Evolutionary conservation across 1,140 invertebrate species (phyloP).

Genomic region (Euura saliciscinereae): DNA sequence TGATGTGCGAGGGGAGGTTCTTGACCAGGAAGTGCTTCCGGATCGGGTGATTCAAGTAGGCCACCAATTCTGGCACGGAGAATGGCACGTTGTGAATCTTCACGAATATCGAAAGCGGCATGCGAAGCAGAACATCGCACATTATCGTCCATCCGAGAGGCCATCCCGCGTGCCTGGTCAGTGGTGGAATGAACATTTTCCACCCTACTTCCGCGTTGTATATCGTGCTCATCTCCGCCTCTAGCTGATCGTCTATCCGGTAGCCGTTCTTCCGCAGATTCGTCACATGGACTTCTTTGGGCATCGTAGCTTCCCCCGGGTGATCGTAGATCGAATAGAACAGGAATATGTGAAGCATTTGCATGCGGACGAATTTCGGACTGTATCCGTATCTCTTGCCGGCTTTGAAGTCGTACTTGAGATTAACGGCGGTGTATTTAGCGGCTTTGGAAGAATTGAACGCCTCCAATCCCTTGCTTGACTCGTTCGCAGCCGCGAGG

Average conservation of each 20-base stretch:
- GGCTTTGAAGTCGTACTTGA: constrained; percentile 25
- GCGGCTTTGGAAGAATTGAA: neutral
- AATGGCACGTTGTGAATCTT: constrained; percentile 70
- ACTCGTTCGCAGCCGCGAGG: neutral
- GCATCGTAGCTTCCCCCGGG: constrained; percentile 54
- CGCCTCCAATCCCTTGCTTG: neutral
- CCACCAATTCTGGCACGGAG: constrained; percentile 64
- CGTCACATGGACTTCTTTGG: constrained; percentile 50
- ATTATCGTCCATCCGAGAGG: constrained; percentile 76
- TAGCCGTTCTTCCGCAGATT: constrained; percentile 52
- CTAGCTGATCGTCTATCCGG: constrained; percentile 49
- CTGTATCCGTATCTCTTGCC: constrained; percentile 60
- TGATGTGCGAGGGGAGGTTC: constrained; percentile 59
- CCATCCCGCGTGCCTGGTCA: constrained; percentile 68
- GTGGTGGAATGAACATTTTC: constrained; percentile 78
- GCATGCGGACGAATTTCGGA: constrained; percentile 75
- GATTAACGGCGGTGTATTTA: neutral
- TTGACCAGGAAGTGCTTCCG: constrained; percentile 70
- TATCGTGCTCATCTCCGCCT: constrained; percentile 55
- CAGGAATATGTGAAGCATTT: constrained; percentile 70
- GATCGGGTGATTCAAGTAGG: constrained; percentile 72
- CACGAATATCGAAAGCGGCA: constrained; percentile 76
- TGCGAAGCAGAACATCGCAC: constrained; percentile 72
- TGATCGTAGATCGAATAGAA: constrained; percentile 73
- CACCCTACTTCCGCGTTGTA: constrained; percentile 65